Evolutionary conservation across 2,888 invertebrate species (phyloP).

Genomic region (Amaurobius ferox): DNA sequence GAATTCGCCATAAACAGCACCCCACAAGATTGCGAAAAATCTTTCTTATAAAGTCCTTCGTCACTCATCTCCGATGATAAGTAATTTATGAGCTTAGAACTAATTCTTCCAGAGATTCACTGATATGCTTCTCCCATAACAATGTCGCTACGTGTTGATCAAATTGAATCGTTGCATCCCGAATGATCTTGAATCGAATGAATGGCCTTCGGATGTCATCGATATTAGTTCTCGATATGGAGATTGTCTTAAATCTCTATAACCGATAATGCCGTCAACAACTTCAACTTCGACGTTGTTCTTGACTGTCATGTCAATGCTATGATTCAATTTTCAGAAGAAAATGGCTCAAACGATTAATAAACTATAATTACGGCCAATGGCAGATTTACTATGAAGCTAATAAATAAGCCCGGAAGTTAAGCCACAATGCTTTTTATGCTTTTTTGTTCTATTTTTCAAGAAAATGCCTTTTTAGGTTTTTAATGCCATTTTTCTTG

Average conservation of each 20-base stretch:
- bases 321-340: no score
- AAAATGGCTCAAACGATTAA: no score
- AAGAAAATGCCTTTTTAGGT: no score
- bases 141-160: slow-evolving; percentile 4
- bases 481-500: no score
- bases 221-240: not conserved
- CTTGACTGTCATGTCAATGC: no score
- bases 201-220: slow-evolving; percentile 4
- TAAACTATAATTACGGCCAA: no score
- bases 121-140: not conserved
- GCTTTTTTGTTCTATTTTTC: no score
- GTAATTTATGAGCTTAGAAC: not conserved
- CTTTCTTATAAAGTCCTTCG: not conserved
- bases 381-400: no score
- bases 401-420: no score
- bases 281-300: no score
- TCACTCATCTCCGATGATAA: not conserved
- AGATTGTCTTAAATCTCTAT: not conserved
- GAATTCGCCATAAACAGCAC: not conserved
- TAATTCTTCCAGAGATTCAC: not conserved
- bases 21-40: not conserved
- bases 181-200: not conserved
- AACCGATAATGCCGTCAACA: not conserved
- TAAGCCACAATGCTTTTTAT: no score
- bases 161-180: not conserved